Base-by-base conservation (phyloP, 2,888 invertebrate species). In the Aporophyla lueneburgensis region DNA sequence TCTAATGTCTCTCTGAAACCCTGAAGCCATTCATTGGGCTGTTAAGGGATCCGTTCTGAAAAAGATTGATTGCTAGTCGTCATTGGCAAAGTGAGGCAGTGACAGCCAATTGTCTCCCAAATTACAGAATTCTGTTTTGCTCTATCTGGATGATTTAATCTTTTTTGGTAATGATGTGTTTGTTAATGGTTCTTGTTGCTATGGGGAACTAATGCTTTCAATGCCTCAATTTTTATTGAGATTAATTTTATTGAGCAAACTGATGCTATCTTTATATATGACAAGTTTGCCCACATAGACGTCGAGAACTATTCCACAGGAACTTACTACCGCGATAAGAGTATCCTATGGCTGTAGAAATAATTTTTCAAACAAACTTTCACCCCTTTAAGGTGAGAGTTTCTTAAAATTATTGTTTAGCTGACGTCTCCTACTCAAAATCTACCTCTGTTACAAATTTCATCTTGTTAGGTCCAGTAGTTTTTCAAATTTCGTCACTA, bases 1-100 rank as follows among this genome's bases (percentile, higher is more conserved):
- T 87, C 78, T 90, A 89, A 89, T 89, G 87, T 86, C 89, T 83
- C 78, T 83, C 71, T 73, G 84, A 88, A 83, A 74, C 83, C 85
- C 83, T 84, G 80, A 81, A 86, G 78, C 89, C 85, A 91, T 87
- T 87, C 89, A 87, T 85, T 89, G 84, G 82, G 77, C 86, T 86
- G 89, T 81, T 89, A 89, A 88, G 83, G 90, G 87, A 83, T 88
- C 81, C 78, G 71, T 84, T 84, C 85, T 89, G 90, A 89, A 88
- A 89, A 91, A 93, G 93, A 93, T 93, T 92, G 91, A 93, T 93
- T 63, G 80, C 80, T 67, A 54, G 33, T 88, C 87, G 91, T 91
- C 92, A 86, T 84, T 88, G 75, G 79, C 89, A 88, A 91, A 90
- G 83, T 90, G 87, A 74, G 87, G 71, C 74, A 19, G 70, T 80